phyloP scores from a whole-genome alignment of 2,113 vertebrate genomes.

The Pangasianodon hypophthalmus region DNA sequence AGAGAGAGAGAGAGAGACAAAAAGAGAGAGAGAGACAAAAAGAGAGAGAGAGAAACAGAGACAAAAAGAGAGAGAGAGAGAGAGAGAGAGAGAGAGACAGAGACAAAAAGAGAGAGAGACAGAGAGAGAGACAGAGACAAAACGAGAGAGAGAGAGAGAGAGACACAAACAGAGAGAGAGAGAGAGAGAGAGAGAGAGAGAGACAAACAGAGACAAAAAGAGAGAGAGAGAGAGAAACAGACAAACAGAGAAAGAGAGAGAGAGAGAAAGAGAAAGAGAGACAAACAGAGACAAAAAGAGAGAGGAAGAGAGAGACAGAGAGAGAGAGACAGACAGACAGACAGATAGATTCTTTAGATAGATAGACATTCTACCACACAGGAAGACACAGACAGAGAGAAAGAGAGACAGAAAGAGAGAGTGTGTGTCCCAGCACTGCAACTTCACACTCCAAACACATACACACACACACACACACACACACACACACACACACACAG shows the following conservation, averaged over 20 bases:
- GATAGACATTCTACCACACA: neutral
- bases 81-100: neutral
- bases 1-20: neutral
- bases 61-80: neutral
- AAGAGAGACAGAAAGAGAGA: neutral
- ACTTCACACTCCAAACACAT: neutral
- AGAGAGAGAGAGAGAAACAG: neutral
- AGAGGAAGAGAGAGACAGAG: neutral
- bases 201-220: neutral
- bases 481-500: neutral
- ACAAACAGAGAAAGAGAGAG: neutral
- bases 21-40: neutral
- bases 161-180: too few species aligned
- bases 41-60: neutral
- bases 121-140: neutral
- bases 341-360: neutral
- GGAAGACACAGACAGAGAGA: neutral
- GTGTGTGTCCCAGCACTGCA: neutral
- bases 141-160: neutral
- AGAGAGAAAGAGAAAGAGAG: neutral
- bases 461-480: neutral
- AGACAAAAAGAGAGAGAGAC: too few species aligned
- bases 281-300: neutral
- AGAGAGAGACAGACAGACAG: neutral
- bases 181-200: neutral